Evolutionary conservation across 2,888 invertebrate genomes (phyloP).

Genomic region (Drosophila recens): DNA sequence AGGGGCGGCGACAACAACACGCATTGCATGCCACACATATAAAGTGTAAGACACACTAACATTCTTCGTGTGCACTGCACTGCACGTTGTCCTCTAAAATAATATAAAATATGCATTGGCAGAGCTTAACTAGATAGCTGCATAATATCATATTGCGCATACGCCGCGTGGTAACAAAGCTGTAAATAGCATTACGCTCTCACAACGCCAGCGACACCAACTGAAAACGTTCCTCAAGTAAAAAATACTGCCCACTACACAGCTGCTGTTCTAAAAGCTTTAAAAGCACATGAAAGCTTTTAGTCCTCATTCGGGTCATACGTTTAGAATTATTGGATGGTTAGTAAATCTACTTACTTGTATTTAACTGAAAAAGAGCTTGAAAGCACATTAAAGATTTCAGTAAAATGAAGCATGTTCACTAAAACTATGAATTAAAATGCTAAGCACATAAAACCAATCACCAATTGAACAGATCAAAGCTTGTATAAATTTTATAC

Average conservation of each 20-base stretch:
- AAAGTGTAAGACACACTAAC: conserved; percentile 34
- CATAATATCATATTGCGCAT: conserved; percentile 55
- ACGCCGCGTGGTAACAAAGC: conserved; percentile 35
- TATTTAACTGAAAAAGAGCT: background rate
- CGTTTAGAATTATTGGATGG: background rate
- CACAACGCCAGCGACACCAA: conserved; percentile 6
- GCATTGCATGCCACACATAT: conserved; percentile 40
- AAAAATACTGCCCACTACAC: background rate
- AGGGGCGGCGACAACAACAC: conserved; percentile 20
- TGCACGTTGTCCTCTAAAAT: conserved; percentile 44
- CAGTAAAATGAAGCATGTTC: background rate
- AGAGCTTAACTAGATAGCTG: conserved; percentile 61
- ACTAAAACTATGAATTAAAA: background rate
- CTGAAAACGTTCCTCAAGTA: conserved; percentile 1
- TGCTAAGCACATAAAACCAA: too few relatives aligned
- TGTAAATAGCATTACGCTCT: conserved; percentile 27
- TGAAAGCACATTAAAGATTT: background rate
- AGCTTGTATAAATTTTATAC: too few relatives aligned
- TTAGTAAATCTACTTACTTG: too few relatives aligned
- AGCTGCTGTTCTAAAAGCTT: background rate
- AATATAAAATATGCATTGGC: conserved; percentile 66
- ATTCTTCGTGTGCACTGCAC: conserved; percentile 10
- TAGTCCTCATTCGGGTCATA: background rate
- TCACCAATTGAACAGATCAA: too few relatives aligned
- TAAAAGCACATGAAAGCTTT: background rate